Base-by-base conservation (phyloP, 1,140 invertebrate genomes). In the Wasmannia auropunctata region DNA sequence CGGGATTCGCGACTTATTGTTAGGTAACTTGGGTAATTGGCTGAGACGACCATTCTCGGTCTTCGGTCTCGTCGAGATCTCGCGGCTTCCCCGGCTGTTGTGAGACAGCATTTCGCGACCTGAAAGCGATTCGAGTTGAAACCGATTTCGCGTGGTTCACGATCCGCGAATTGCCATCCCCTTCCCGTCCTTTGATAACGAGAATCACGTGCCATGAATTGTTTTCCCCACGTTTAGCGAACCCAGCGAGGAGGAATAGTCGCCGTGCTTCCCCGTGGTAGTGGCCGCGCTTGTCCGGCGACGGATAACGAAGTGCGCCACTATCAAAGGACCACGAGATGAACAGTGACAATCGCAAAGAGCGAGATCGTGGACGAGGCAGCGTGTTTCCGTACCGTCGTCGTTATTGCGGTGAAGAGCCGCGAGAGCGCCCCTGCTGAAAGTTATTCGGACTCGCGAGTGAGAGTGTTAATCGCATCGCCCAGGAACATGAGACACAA, bases 301-400 rank as follows among this genome's bases (percentile, higher is more conserved):
- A 72, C 46, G 40, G 62, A 65, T 65, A 65, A 65, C 72, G 34
- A 70, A 40, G n/a, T 22, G 60, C 16, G 58, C 28, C n/a, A 8
- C 43, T 31, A 25, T 67, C 40, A 28, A 22, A 22, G 74, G n/a
- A 80, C 22, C 22, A 43, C 76, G 76, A 80, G 76, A 75, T 84
- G 85, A 86, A 89, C 88, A 89, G 88, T 89, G 88, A 89, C 79
- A 69, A 86, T 31, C 58, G 76, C 69, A 76, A 16, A 10, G 46
- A 34, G 60, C 75, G 84, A 81, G 31, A 81, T 31, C 67, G 56
- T 5, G 25, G 77, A 25, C 34, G 60, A 28, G 67, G 49, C 28
- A 11, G 34, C 72, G 63, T 67, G 54, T 60, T 76, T n/a, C 28
- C 72, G 76, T 28, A 46, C 19, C 49, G 51, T 31, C 87, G 34